Base-by-base conservation (phyloP, 2,888 invertebrate genomes). In the Diabrotica balteata region DNA sequence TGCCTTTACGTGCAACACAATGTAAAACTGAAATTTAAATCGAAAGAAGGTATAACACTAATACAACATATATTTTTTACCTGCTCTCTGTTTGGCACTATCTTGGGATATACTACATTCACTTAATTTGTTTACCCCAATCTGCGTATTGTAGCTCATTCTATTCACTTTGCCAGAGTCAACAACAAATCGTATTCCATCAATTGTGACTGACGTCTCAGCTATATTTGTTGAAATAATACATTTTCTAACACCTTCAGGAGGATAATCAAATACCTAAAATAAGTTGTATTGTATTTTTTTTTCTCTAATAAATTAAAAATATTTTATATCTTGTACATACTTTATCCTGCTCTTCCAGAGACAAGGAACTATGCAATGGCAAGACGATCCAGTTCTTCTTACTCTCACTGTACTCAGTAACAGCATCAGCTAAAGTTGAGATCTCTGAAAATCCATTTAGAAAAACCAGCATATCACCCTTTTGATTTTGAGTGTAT, bases 211-310 rank as follows among this genome's bases (percentile, higher is more conserved):
- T 0, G 98, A 98, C 0, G 99, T 99, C 86, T 99, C 99, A 0
- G 99, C 98, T 67, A 99, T 98, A 80, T 99, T 99, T 1, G 99
- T 99, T 0, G 97, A 95, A 1, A 99, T 91, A 69, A 99, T 96
- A 82, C 98, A 98, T 83, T 99, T 99, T 63, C 99, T 88, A 4
- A 96, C 90, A 6, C 97, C 95, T 64, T 96, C 95, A 1, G 98
- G 98, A 0, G 98, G 91, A 79, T 96, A 94, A 81, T 98, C 96
- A 81, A 99, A 99, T 7, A 78, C 74, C 74, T 74, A 57, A 69
- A 69, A 70, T 7, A 8, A 63, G 9, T 11, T 4, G 0, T 7
- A 11, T 2, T 49, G 11, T 49, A 4, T n/a, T 22, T 46, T 59
- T 7, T 1, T 11, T 44, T 10, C 8, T 22, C 8, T 22, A 45